Conservation (phyloP, 2,113 vertebrate species). For the Carassius gibelio region DNA sequence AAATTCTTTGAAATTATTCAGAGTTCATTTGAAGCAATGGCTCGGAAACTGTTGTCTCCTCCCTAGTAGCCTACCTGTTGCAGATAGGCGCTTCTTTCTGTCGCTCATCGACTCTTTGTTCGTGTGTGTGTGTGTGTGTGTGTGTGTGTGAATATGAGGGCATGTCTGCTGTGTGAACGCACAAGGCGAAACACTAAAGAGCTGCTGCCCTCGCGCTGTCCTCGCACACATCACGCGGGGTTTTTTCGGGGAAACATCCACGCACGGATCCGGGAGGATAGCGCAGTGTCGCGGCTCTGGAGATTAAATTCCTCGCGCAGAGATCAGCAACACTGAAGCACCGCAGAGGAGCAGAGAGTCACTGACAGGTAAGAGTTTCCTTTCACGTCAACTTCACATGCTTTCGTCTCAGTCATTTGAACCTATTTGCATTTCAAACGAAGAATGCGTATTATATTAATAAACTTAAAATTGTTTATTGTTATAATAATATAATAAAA, state of each 20-base stretch:
- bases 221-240: not conserved
- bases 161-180: constrained; percentile 37
- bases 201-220: constrained; percentile 15
- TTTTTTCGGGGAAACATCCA: constrained; percentile 3
- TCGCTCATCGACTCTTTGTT: constrained; percentile 19
- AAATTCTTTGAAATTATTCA: not conserved
- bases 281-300: not conserved
- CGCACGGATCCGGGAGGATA: not conserved
- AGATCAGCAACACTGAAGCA: constrained; percentile 1
- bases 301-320: constrained; percentile 1
- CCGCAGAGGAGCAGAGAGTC: constrained; percentile 21
- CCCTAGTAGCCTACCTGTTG: constrained; percentile 38
- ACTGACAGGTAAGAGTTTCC: constrained; percentile 31
- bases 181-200: constrained; percentile 43
- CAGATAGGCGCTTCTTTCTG: constrained; percentile 38
- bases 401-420: not conserved
- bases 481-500: too few relatives aligned
- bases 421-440: not conserved
- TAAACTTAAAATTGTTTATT: not conserved
- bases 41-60: constrained; percentile 18
- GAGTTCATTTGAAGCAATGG: not conserved
- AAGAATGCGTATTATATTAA: not conserved
- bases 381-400: not conserved
- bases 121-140: constrained; percentile 1
- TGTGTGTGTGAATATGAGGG: constrained; percentile 36